Evolutionary conservation across 1,140 invertebrate species (phyloP).

Genomic region (Bombus turneri): DNA sequence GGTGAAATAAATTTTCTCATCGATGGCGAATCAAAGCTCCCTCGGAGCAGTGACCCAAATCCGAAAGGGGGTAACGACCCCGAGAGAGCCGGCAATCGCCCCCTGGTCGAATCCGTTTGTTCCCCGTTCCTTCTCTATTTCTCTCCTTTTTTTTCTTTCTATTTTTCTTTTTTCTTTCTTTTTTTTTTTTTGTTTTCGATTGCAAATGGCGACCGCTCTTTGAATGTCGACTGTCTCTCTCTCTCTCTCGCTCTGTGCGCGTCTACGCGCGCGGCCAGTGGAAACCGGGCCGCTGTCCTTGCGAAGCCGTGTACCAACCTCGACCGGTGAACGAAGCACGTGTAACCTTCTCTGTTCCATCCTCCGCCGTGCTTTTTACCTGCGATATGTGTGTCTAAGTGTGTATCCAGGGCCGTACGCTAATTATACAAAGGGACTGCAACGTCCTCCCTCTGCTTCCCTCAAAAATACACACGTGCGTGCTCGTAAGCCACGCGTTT

Average conservation of each 20-base stretch:
- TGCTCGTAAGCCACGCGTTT: neutral
- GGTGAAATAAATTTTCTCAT: slow-evolving; percentile 63
- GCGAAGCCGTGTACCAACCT: slow-evolving; percentile 64
- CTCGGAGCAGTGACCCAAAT: slow-evolving; percentile 75
- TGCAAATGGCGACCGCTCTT: slow-evolving; percentile 74
- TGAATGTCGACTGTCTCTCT: slow-evolving; percentile 65
- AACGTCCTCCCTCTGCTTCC: neutral
- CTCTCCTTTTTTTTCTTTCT: neutral
- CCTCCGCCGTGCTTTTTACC: slow-evolving; percentile 56
- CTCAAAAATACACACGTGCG: neutral
- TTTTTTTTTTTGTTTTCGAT: slow-evolving; percentile 71
- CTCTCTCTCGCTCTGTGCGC: neutral
- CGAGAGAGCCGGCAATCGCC: slow-evolving; percentile 71
- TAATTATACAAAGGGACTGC: slow-evolving; percentile 37
- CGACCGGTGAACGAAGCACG: slow-evolving; percentile 62
- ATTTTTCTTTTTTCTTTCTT: slow-evolving; percentile 50
- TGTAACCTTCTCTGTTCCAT: slow-evolving; percentile 53
- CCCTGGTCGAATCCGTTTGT: slow-evolving; percentile 73
- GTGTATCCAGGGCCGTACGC: slow-evolving; percentile 40
- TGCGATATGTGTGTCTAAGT: slow-evolving; percentile 39
- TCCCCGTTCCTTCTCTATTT: slow-evolving; percentile 63
- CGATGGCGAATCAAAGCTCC: slow-evolving; percentile 51
- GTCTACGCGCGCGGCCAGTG: slow-evolving; percentile 48
- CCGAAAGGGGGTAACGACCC: slow-evolving; percentile 79
- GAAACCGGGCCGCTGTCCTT: slow-evolving; percentile 75